Evolutionary conservation across 2,113 vertebrate genomes (phyloP).

Genomic region (Cervus canadensis): DNA sequence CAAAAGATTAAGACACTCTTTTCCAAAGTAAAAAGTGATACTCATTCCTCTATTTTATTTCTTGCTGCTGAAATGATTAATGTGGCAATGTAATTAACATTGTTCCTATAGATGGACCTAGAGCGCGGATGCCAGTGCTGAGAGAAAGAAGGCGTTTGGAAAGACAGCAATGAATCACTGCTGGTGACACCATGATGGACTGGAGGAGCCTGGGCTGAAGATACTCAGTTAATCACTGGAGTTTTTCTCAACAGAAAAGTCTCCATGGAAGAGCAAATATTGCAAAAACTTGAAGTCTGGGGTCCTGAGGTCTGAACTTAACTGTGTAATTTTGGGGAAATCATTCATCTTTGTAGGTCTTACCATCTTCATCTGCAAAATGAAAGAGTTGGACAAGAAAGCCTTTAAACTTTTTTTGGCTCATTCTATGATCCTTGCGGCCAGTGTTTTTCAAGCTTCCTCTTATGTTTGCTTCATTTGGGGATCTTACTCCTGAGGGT

Average conservation of each 20-base stretch:
- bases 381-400: neutral
- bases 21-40: neutral
- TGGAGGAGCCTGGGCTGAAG: neutral
- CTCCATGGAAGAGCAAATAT: neutral
- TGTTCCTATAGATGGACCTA: neutral
- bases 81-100: neutral
- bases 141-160: neutral
- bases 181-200: accelerated
- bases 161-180: neutral
- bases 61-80: neutral
- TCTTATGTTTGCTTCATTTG: neutral
- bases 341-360: neutral
- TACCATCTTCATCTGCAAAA: neutral
- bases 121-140: neutral
- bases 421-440: neutral
- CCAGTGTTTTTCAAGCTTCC: neutral
- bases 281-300: neutral
- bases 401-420: neutral
- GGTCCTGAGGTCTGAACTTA: neutral
- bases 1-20: neutral
- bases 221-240: neutral
- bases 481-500: neutral
- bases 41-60: neutral
- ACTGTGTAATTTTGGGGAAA: neutral
- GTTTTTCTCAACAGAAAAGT: neutral